phyloP scores from a whole-genome alignment of 2,888 invertebrate species.

The Eupelmus urozonus region DNA sequence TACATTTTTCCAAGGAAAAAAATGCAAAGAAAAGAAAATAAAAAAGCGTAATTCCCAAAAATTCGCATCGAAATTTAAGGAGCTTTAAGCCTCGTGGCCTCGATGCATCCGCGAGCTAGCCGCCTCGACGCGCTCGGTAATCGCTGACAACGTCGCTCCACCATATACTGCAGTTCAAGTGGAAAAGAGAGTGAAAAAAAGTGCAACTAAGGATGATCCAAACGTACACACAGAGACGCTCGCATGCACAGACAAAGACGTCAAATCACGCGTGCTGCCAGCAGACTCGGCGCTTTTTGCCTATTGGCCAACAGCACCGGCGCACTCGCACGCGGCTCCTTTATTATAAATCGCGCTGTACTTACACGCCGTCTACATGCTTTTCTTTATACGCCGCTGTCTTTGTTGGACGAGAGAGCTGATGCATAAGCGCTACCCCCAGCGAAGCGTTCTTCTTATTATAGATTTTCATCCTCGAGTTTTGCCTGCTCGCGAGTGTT shows the following conservation, averaged over 20 bases:
- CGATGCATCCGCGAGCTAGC: no score
- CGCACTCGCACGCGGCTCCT: constrained; percentile 28
- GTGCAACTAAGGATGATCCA: background rate
- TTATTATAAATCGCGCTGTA: background rate
- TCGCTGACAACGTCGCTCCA: constrained; percentile 32
- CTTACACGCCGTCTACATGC: background rate
- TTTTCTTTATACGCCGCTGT: background rate
- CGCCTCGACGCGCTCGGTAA: no score
- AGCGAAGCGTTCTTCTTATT: constrained; percentile 25
- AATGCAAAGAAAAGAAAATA: no score
- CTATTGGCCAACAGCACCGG: background rate
- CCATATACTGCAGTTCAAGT: background rate
- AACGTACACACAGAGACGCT: background rate
- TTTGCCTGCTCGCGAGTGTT: constrained; percentile 4
- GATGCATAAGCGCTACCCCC: background rate
- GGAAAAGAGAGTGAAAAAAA: constrained; percentile 25
- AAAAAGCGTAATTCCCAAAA: no score
- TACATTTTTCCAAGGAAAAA: no score
- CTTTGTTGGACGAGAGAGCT: background rate
- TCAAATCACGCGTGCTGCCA: constrained; percentile 18
- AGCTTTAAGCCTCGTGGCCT: no score
- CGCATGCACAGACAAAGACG: no score
- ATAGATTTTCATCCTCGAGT: constrained; percentile 31
- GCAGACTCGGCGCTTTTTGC: no score
- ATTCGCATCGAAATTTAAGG: no score